A percentile compares a stretch with the other conserved stretches of the same genome.
These are phyloP conservation scores for Leptinotarsa defecta DNA, from an alignment of 1,140 invertebrate genomes.

Conservation along the genomic window DNA sequence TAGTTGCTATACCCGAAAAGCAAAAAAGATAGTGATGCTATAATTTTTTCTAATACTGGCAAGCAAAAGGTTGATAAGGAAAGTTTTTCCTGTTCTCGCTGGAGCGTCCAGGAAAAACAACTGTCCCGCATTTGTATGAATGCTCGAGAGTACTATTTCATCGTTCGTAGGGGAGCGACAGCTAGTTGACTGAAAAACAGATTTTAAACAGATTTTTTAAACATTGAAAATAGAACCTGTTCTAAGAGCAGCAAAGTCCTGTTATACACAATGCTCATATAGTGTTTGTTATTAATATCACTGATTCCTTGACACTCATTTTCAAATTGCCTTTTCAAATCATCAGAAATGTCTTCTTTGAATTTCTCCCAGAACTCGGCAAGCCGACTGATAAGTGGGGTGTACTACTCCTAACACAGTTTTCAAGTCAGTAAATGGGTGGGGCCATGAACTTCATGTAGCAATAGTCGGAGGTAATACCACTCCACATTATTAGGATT, in stretches of 20 bases:
- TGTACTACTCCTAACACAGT: neutral
- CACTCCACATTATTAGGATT: neutral
- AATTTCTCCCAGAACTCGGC: neutral
- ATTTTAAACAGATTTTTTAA: too few species aligned
- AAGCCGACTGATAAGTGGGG: neutral
- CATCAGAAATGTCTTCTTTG: too few species aligned
- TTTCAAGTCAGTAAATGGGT: neutral
- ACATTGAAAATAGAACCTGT: too few species aligned
- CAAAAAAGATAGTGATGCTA: conserved; percentile 56
- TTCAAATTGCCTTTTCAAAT: too few species aligned
- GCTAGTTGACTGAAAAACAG: too few species aligned
- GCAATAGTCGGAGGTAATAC: neutral
- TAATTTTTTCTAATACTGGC: conserved; percentile 46
- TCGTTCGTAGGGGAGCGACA: too few species aligned
- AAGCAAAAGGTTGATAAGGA: conserved; percentile 54
- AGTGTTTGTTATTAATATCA: too few species aligned
- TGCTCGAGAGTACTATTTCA: too few species aligned
- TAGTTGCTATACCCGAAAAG: conserved; percentile 58
- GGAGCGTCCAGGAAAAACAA: conserved; percentile 50
- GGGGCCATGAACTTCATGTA: neutral
- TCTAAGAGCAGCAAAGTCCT: too few species aligned
- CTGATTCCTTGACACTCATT: too few species aligned
- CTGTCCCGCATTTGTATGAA: too few species aligned
- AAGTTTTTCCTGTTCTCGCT: conserved; percentile 56
- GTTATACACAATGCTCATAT: too few species aligned